Evolutionary conservation across 2,113 vertebrate species (phyloP).

Genomic region (Phrynosoma platyrhinos): DNA sequence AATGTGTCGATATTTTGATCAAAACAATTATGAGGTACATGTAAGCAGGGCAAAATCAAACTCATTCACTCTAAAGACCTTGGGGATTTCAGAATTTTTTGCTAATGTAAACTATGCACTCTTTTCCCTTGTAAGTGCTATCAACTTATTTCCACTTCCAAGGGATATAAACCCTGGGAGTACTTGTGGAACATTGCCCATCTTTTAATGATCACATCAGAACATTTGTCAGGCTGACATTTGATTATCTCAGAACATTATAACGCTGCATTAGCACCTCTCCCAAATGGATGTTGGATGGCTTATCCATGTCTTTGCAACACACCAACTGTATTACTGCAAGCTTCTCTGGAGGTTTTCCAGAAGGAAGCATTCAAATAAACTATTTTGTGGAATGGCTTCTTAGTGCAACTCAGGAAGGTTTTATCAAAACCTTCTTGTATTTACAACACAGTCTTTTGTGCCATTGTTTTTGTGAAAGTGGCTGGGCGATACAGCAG

Average conservation of each 20-base stretch:
- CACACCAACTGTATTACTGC: constrained; percentile 53
- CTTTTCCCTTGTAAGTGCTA: constrained; percentile 30
- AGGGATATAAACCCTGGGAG: constrained; percentile 59
- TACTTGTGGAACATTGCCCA: constrained; percentile 64
- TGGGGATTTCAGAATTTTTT: constrained; percentile 50
- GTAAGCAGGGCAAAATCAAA: constrained; percentile 19
- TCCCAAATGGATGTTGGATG: constrained; percentile 59
- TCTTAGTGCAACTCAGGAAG: constrained; percentile 3
- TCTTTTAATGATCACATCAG: constrained; percentile 60
- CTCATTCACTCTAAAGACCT: neutral
- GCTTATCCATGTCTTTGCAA: constrained; percentile 58
- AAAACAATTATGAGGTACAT: neutral
- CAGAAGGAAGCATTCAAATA: constrained; percentile 42
- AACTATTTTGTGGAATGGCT: constrained; percentile 18
- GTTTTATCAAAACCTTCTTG: neutral
- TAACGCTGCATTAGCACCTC: constrained; percentile 38
- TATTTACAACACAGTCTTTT: fast-evolving
- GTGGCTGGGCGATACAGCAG: neutral
- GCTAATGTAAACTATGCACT: constrained; percentile 52
- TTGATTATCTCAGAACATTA: constrained; percentile 48
- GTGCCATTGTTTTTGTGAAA: neutral
- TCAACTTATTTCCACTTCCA: constrained; percentile 53
- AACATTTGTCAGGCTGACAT: constrained; percentile 62
- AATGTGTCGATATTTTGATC: constrained; percentile 19
- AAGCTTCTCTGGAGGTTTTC: constrained; percentile 53